These are phyloP conservation scores for Apogon talboti DNA, from an alignment of 2,797 vertebrate species.

Conservation along the genomic window DNA sequence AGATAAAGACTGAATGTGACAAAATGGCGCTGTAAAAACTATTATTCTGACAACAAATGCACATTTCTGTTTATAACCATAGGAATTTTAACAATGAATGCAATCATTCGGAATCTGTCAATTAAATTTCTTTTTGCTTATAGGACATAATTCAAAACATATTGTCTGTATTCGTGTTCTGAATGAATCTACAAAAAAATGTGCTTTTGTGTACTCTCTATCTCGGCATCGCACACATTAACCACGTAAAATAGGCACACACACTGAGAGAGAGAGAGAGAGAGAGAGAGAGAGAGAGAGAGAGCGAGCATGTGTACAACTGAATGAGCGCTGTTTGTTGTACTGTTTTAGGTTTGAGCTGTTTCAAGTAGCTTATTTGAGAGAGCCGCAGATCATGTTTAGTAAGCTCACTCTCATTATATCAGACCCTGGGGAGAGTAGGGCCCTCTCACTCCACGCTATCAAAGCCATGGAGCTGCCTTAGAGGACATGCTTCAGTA, in stretches of 20 bases:
- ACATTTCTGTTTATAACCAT: slow-evolving; percentile 46
- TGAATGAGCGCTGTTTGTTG: slow-evolving; percentile 75
- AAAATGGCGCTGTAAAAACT: slow-evolving; percentile 37
- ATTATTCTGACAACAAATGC: slow-evolving; percentile 33
- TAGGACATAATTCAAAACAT: slow-evolving; percentile 61
- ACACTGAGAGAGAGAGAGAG: too few species aligned
- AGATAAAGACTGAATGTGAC: slow-evolving; percentile 59
- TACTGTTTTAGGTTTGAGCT: slow-evolving; percentile 64
- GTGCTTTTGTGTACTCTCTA: slow-evolving; percentile 34
- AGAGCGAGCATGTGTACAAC: slow-evolving; percentile 56
- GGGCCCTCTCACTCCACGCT: slow-evolving; percentile 71
- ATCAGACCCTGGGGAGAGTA: slow-evolving; percentile 79
- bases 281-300: slow-evolving; percentile 22
- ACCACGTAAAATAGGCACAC: not conserved
- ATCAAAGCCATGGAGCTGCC: slow-evolving; percentile 79
- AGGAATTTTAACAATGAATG: slow-evolving; percentile 57
- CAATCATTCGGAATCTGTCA: slow-evolving; percentile 62
- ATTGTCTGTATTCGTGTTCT: slow-evolving; percentile 34
- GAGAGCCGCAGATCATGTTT: slow-evolving; percentile 78
- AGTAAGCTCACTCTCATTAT: slow-evolving; percentile 82
- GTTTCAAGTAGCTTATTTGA: slow-evolving; percentile 75
- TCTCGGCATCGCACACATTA: slow-evolving; percentile 55
- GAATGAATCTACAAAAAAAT: slow-evolving; percentile 47
- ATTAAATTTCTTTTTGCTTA: slow-evolving; percentile 48
- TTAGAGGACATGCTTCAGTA: slow-evolving; percentile 75